phyloP scores from a whole-genome alignment of 1,140 invertebrate species.

The Argopecten irradians region DNA sequence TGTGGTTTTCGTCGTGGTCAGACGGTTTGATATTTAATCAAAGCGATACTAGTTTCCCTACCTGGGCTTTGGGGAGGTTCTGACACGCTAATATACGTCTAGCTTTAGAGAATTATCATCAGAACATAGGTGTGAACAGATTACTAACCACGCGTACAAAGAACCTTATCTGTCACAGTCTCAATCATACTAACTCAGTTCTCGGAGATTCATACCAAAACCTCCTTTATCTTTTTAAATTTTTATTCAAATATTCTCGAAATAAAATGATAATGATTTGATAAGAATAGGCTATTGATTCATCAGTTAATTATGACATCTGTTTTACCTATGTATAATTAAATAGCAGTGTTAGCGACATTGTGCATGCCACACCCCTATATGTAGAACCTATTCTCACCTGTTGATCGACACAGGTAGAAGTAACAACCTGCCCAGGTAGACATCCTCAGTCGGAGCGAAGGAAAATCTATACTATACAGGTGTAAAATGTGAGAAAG shows the following conservation, averaged over 20 bases:
- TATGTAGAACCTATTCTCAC: not conserved
- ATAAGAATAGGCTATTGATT: not conserved
- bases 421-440: not conserved
- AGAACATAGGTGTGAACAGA: not conserved
- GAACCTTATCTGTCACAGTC: not conserved
- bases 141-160: not conserved
- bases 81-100: not conserved
- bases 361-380: not conserved
- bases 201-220: not conserved
- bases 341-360: not conserved
- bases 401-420: not conserved
- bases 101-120: constrained; percentile 14
- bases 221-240: not conserved
- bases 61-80: not conserved
- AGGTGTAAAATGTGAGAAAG: not conserved
- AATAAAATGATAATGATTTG: not conserved
- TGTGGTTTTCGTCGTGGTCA: not conserved
- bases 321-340: not conserved
- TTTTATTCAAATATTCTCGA: not conserved
- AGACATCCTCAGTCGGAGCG: not conserved
- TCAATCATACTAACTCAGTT: not conserved
- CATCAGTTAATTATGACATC: not conserved
- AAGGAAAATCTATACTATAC: not conserved
- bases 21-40: not conserved
- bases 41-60: not conserved